Evolutionary conservation across 2,113 vertebrate species (phyloP).

Genomic region (Anoura caudifer): DNA sequence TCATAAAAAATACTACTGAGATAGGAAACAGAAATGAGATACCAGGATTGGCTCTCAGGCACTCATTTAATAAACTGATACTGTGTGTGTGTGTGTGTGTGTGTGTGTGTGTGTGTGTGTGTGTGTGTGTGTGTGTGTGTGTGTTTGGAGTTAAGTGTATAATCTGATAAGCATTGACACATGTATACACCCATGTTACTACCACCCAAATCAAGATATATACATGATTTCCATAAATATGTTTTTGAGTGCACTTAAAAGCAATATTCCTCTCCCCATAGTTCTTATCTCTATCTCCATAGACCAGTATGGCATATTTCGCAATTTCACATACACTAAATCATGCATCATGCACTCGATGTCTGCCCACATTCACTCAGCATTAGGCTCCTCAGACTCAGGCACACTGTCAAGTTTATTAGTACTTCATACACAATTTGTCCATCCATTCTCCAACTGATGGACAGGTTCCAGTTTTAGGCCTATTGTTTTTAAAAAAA

Average conservation of each 20-base stretch:
- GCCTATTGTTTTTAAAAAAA: neutral
- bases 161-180: neutral
- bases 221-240: neutral
- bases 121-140: too few species aligned
- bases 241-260: neutral
- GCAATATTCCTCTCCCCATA: neutral
- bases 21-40: neutral
- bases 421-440: neutral
- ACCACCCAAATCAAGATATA: neutral
- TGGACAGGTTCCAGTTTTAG: neutral
- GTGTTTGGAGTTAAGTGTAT: neutral
- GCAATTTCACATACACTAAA: neutral
- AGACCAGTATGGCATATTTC: neutral
- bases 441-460: neutral
- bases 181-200: neutral
- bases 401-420: neutral
- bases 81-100: neutral
- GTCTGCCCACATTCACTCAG: neutral
- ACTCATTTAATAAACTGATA: neutral
- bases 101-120: neutral
- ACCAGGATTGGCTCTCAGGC: neutral
- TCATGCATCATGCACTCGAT: neutral
- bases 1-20: neutral
- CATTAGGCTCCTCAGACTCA: neutral
- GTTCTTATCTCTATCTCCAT: neutral